Percentiles rank a stretch among this genome's conserved stretches.
phyloP scores from a whole-genome alignment of 2,113 vertebrate species.

The Corythaixoides concolor region DNA sequence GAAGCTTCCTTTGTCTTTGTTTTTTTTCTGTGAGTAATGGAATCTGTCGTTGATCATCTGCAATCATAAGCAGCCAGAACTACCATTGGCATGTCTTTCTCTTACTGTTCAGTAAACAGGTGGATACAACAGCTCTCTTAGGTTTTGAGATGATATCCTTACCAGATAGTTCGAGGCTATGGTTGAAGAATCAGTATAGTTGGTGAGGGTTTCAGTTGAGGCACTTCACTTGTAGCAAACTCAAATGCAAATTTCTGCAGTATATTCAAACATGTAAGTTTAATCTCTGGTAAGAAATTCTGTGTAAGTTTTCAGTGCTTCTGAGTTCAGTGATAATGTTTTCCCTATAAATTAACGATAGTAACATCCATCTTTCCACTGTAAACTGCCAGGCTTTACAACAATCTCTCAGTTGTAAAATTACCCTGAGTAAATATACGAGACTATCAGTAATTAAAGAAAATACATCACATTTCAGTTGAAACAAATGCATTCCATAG shows the following conservation, averaged over 20 bases:
- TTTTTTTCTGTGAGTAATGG: background rate
- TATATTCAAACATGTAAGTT: background rate
- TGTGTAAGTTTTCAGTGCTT: background rate
- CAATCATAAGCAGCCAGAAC: background rate
- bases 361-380: background rate
- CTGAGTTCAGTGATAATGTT: background rate
- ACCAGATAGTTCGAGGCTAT: background rate
- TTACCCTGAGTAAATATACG: background rate
- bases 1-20: background rate
- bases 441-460: background rate
- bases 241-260: background rate
- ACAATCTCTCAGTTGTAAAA: background rate
- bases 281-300: background rate
- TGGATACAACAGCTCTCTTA: background rate
- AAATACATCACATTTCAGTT: background rate
- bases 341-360: background rate
- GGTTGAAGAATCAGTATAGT: background rate
- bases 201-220: background rate
- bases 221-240: background rate
- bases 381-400: background rate
- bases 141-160: background rate
- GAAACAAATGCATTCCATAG: background rate
- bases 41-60: background rate
- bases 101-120: background rate
- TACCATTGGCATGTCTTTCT: background rate